phyloP scores from a whole-genome alignment of 2,113 vertebrate genomes.

The Notechis scutatus region DNA sequence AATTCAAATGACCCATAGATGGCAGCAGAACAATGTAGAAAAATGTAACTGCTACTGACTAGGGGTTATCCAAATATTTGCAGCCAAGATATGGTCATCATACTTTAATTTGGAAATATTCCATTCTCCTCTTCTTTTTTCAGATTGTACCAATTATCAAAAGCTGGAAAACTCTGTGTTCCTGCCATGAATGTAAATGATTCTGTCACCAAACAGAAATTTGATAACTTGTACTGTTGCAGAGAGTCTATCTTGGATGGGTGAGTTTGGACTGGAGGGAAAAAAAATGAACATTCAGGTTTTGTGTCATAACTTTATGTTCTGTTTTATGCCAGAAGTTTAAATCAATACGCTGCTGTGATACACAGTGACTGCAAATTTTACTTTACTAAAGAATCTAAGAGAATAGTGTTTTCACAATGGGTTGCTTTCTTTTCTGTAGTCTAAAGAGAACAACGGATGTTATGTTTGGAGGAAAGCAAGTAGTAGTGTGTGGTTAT shows the following conservation, averaged over 20 bases:
- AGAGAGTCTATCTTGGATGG: constrained; percentile 97
- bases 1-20: background rate
- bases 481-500: constrained; percentile 96
- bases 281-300: background rate
- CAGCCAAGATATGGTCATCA: background rate
- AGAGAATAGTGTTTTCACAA: constrained; percentile 26
- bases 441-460: constrained; percentile 98
- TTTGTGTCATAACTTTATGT: background rate
- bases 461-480: constrained; percentile 99
- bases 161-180: constrained; percentile 95
- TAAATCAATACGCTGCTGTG: background rate
- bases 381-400: background rate
- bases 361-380: background rate
- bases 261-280: constrained; percentile 69
- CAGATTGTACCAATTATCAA: constrained; percentile 97
- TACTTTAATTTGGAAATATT: background rate
- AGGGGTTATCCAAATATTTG: background rate
- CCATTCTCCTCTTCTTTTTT: constrained; percentile 15
- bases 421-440: constrained; percentile 59
- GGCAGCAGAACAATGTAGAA: background rate
- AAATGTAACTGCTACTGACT: background rate
- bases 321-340: background rate
- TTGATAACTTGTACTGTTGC: constrained; percentile 98
- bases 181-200: constrained; percentile 99
- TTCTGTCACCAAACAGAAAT: constrained; percentile 98